These are phyloP conservation scores for Eurois occulta DNA, from an alignment of 2,888 invertebrate species.

Conservation along the genomic window DNA sequence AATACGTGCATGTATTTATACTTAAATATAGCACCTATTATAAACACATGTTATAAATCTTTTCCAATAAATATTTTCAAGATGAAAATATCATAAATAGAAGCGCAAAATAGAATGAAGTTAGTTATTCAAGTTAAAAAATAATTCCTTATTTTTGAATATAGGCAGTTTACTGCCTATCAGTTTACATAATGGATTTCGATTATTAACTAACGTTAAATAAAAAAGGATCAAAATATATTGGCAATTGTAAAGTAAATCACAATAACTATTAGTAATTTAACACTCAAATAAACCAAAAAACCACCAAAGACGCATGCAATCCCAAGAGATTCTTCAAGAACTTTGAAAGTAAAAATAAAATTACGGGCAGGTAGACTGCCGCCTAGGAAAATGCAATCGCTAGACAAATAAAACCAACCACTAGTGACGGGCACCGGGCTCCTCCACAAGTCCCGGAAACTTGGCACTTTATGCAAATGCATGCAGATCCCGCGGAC, in stretches of 20 bases:
- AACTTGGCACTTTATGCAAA: slow-evolving; percentile 81
- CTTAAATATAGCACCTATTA: too few species aligned
- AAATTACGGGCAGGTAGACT: slow-evolving; percentile 63
- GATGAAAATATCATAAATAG: background rate
- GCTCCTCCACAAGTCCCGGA: slow-evolving; percentile 70
- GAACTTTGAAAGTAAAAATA: slow-evolving; percentile 45
- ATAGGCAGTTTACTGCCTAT: background rate
- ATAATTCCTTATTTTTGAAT: background rate
- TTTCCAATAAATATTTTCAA: background rate
- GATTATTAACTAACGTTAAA: background rate
- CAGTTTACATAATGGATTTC: background rate
- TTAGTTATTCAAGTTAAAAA: background rate
- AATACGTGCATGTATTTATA: background rate
- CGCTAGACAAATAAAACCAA: slow-evolving; percentile 65
- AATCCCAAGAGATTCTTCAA: slow-evolving; percentile 20
- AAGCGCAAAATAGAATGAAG: background rate
- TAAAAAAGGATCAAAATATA: background rate
- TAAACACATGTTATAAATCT: background rate
- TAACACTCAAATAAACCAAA: too few species aligned
- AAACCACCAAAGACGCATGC: slow-evolving; percentile 3
- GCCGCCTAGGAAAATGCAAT: slow-evolving; percentile 50
- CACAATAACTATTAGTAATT: too few species aligned
- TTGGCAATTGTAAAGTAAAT: too few species aligned
- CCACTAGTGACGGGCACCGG: slow-evolving; percentile 67
- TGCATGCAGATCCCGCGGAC: slow-evolving; percentile 80